These are phyloP conservation scores for Leptarthrus brevirostris DNA, from an alignment of 2,888 invertebrate genomes.

Conservation along the genomic window DNA sequence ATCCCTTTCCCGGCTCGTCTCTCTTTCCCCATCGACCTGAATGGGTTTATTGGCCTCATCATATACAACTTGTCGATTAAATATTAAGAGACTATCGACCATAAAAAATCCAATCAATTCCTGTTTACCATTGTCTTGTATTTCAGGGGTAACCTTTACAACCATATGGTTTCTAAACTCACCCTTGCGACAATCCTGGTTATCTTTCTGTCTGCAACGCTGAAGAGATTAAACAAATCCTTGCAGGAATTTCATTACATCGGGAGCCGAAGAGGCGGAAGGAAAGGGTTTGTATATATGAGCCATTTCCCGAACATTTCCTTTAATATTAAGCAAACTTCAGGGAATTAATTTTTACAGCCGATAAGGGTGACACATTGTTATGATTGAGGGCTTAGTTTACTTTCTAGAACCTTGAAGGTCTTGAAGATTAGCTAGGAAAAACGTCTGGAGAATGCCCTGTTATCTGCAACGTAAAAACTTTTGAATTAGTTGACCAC, in stretches of 20 bases:
- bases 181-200: not conserved
- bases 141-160: conserved; percentile 27
- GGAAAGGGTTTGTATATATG: conserved; percentile 30
- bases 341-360: conserved; percentile 39
- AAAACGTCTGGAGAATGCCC: too few species aligned
- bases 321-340: conserved; percentile 38
- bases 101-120: conserved; percentile 51
- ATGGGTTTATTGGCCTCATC: conserved; percentile 29
- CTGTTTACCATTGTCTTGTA: conserved; percentile 48
- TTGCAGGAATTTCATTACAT: conserved; percentile 38
- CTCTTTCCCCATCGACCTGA: not conserved
- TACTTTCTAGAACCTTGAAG: too few species aligned
- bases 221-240: conserved; percentile 40
- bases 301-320: conserved; percentile 17
- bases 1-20: not conserved
- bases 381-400: too few species aligned
- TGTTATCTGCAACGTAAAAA: too few species aligned
- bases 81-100: conserved; percentile 40
- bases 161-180: conserved; percentile 24
- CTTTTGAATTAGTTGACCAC: too few species aligned
- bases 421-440: too few species aligned
- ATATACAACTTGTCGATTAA: conserved; percentile 40
- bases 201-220: conserved; percentile 14
- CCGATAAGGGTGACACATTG: not conserved
- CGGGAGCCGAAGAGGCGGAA: not conserved